Evolutionary conservation across 2,888 invertebrate genomes (phyloP), one percentile per base, ranked within the genome.

Genomic region (Andrena minutula): DNA sequence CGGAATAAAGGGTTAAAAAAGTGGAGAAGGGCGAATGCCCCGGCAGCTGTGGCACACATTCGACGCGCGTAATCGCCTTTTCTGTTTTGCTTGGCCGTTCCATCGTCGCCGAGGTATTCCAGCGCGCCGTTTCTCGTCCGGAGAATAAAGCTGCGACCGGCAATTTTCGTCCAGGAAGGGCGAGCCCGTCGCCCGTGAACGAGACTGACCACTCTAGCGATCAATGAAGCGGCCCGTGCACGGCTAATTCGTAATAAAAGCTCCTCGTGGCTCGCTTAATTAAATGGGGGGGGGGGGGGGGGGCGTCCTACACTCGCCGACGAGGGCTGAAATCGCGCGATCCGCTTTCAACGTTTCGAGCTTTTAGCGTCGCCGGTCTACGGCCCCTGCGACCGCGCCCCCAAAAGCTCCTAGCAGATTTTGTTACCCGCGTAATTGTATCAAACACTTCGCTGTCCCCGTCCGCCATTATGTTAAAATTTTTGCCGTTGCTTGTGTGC

Each of bases 291-390:
- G n/a, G n/a, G n/a, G n/a, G n/a, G n/a, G n/a, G n/a, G n/a, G n/a
- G 58, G 6, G 61, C 28, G 20, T 68, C 58, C 64, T 64, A 63
- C 41, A 49, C 71, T 35, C 70, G 60, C 47, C 51, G 16, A 12
- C 68, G 58, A 49, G 71, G 71, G 58, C n/a, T 23, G 63, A 80
- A 78, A 74, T 65, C 58, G 75, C 49, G 76, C 32, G 20, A 51
- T 16, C 63, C 75, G 77, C 65, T 90, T 91, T 91, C 89, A 91
- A 85, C 82, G 87, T 89, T 90, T 86, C 81, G 82, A 83, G 89
- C 90, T 90, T 90, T 90, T 89, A 88, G 76, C 83, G 82, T 77
- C 74, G 47, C 4, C 20, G 12, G 7, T 10, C 23, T 16, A 26
- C 56, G 26, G 23, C 23, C 20, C 56, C 10, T 4, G 56, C 56